Percentiles rank a stretch among this genome's conserved stretches.
These are phyloP conservation scores for Dipus sagitta DNA, from an alignment of 2,797 vertebrate genomes.

Conservation along the genomic window DNA sequence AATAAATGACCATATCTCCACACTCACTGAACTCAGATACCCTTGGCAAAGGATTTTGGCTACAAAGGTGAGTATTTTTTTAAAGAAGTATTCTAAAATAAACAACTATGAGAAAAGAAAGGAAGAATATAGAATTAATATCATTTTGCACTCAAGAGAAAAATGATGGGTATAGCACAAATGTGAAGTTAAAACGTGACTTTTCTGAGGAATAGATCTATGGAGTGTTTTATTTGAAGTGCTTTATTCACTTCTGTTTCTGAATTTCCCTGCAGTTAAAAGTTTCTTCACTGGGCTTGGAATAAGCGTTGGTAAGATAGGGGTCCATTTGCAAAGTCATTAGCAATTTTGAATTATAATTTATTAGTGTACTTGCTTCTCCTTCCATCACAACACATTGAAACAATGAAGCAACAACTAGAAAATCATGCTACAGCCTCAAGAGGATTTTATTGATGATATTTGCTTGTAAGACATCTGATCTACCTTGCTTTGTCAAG, in stretches of 20 bases:
- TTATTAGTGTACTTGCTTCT: too few species aligned
- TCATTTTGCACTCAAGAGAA: conserved; percentile 8
- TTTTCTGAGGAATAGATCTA: neutral
- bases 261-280: neutral
- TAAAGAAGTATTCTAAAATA: conserved; percentile 26
- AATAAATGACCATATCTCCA: conserved; percentile 49
- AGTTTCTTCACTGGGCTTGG: neutral
- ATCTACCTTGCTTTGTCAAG: neutral
- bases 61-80: neutral
- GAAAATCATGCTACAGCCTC: neutral
- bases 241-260: neutral
- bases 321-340: neutral
- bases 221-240: too few species aligned
- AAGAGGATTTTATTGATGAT: neutral
- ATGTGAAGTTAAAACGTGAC: neutral
- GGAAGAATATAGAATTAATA: conserved; percentile 14
- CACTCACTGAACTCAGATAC: neutral
- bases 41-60: neutral
- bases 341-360: too few species aligned
- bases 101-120: neutral
- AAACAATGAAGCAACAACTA: neutral
- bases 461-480: neutral
- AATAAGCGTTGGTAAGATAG: neutral
- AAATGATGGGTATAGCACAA: neutral
- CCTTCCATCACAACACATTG: too few species aligned